These are phyloP conservation scores for Phymastichus coffea DNA, from an alignment of 1,140 invertebrate genomes.

Conservation along the genomic window DNA sequence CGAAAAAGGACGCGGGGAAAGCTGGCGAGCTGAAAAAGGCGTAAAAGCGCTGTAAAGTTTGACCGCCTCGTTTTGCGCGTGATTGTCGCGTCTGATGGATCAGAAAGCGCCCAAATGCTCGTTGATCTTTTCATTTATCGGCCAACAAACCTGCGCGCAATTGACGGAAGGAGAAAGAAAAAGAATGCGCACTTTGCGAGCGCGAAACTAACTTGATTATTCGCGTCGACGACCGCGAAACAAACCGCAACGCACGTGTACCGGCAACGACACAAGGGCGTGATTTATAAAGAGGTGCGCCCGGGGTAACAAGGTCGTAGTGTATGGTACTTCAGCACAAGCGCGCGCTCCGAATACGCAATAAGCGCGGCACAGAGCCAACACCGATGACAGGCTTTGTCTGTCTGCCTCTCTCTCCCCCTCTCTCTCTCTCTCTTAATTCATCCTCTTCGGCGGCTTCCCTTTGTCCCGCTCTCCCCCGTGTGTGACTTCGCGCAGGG, in stretches of 20 bases:
- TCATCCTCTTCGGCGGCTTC: too few relatives aligned
- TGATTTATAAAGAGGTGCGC: not conserved
- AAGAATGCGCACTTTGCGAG: too few relatives aligned
- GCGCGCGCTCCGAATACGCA: slow-evolving; percentile 34
- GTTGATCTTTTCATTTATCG: too few relatives aligned
- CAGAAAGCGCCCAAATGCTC: too few relatives aligned
- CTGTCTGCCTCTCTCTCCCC: too few relatives aligned
- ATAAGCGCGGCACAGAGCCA: slow-evolving; percentile 34
- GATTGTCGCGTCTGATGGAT: slow-evolving; percentile 16
- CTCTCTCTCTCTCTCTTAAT: not conserved
- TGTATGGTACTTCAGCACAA: too few relatives aligned
- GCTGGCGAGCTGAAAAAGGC: not conserved
- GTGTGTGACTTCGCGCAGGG: slow-evolving; percentile 32
- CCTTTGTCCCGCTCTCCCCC: too few relatives aligned
- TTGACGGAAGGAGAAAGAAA: too few relatives aligned
- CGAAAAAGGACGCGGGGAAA: not conserved
- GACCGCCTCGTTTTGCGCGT: not conserved
- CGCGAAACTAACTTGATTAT: too few relatives aligned
- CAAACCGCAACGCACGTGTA: too few relatives aligned
- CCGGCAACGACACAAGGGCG: not conserved
- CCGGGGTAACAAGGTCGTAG: too few relatives aligned
- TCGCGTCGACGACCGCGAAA: too few relatives aligned
- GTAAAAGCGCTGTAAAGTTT: slow-evolving; percentile 17
- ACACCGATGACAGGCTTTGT: slow-evolving; percentile 36
- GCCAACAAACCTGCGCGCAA: slow-evolving; percentile 1